phyloP scores from a whole-genome alignment of 2,113 vertebrate species.

The Bombycilla garrulus region DNA sequence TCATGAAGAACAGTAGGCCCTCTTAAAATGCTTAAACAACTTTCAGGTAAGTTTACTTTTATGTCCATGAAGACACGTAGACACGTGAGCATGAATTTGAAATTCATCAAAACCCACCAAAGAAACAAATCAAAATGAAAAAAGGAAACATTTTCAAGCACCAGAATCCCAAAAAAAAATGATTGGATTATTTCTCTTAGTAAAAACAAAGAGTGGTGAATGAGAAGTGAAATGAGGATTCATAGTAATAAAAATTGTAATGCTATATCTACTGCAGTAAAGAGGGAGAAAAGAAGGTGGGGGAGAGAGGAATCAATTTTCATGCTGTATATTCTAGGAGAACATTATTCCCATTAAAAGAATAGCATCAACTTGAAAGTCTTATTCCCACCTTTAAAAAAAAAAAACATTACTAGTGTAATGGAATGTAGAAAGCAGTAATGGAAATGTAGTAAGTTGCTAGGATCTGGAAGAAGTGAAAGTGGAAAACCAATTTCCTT shows the following conservation, averaged over 20 bases:
- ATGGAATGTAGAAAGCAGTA: no score
- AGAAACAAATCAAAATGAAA: background rate
- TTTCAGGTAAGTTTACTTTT: background rate
- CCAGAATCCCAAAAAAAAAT: slow-evolving; percentile 4
- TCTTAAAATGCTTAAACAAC: background rate
- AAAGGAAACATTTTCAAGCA: background rate
- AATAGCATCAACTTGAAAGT: slow-evolving; percentile 52
- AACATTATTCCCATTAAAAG: slow-evolving; percentile 41
- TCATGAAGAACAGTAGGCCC: background rate
- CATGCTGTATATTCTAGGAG: slow-evolving; percentile 2
- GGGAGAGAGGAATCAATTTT: background rate
- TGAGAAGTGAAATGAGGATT: slow-evolving; percentile 2
- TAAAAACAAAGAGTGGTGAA: background rate
- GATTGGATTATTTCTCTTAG: background rate
- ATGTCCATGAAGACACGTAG: background rate
- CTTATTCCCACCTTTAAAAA: background rate
- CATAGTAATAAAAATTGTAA: background rate
- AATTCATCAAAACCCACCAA: background rate
- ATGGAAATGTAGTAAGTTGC: background rate
- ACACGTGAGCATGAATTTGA: background rate
- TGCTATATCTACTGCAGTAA: background rate
- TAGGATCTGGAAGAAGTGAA: background rate
- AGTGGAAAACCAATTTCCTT: background rate
- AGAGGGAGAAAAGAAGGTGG: background rate
- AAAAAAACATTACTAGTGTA: background rate